Percentiles rank a stretch among this genome's conserved stretches.
Evolutionary conservation across 2,113 vertebrate species (phyloP).

Genomic region (Odocoileus hemionus): DNA sequence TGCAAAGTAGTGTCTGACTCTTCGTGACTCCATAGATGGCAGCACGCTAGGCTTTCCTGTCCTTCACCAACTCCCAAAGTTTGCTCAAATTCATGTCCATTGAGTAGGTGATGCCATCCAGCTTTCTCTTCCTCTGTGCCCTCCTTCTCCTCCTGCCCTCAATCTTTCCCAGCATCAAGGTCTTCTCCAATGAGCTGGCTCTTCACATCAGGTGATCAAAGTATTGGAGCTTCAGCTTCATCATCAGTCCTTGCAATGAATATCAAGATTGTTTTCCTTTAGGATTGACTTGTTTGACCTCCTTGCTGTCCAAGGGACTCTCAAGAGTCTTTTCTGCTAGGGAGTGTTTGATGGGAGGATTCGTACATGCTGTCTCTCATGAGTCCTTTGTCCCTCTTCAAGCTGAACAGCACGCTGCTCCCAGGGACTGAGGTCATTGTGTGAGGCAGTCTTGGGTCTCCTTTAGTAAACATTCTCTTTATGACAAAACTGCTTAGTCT

Average conservation of each 20-base stretch:
- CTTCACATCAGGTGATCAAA: background rate
- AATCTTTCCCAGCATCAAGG: background rate
- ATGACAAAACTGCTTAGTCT: too few species aligned
- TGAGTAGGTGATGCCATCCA: background rate
- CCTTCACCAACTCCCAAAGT: background rate
- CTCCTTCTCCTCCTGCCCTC: background rate
- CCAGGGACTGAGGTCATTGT: too few species aligned
- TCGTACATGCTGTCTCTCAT: too few species aligned
- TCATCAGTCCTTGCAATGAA: background rate
- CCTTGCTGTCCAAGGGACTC: background rate
- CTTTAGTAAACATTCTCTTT: too few species aligned
- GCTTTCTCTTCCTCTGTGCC: background rate
- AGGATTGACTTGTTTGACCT: background rate
- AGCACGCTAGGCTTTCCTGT: background rate
- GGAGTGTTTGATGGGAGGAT: too few species aligned
- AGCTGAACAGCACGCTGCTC: too few species aligned
- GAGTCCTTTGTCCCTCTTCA: too few species aligned
- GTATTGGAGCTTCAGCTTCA: background rate
- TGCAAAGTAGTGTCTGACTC: background rate
- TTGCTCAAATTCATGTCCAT: background rate
- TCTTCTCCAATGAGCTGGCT: background rate
- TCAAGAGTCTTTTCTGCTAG: background rate
- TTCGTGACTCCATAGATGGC: background rate
- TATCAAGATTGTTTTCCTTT: background rate
- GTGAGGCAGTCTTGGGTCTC: too few species aligned